phyloP scores from a whole-genome alignment of 2,113 vertebrate genomes.

The Eleginops maclovinus region DNA sequence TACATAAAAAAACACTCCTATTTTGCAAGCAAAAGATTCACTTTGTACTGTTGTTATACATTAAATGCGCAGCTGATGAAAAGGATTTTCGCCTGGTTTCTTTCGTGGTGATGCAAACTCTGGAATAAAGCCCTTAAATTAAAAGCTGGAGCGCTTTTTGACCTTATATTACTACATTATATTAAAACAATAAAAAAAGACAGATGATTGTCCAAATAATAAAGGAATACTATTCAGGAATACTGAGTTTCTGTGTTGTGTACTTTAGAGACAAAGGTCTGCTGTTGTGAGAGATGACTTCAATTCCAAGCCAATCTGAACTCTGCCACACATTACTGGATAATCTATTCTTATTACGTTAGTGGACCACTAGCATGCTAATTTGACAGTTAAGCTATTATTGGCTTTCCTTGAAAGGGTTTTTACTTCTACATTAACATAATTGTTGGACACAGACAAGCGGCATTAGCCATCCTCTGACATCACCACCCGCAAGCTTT shows the following conservation, averaged over 20 bases:
- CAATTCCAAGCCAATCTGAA: slow-evolving; percentile 23
- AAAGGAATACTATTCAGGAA: background rate
- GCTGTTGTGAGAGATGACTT: slow-evolving; percentile 27
- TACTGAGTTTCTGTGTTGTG: background rate
- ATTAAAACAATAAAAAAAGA: background rate
- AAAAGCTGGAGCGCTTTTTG: background rate
- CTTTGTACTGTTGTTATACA: slow-evolving; percentile 99
- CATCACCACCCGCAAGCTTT: background rate
- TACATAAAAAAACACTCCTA: slow-evolving; percentile 98
- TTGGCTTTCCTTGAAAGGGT: slow-evolving; percentile 45
- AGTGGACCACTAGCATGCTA: slow-evolving; percentile 38
- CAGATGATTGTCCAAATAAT: background rate
- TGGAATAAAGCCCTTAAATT: background rate
- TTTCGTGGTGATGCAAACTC: slow-evolving; percentile 8
- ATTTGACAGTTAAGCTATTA: slow-evolving; percentile 53
- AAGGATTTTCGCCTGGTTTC: slow-evolving; percentile 59
- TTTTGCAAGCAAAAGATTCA: slow-evolving; percentile 98
- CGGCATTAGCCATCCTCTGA: background rate
- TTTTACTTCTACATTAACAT: slow-evolving; percentile 25
- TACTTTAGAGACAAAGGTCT: background rate
- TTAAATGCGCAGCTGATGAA: slow-evolving; percentile 95
- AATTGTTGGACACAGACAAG: slow-evolving; percentile 15
- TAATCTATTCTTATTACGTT: slow-evolving; percentile 54
- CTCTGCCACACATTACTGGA: slow-evolving; percentile 25
- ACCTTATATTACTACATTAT: background rate